A percentile compares a stretch with the other conserved stretches of the same genome.
Conservation (phyloP, 2,113 vertebrate genomes). For the Triplophysa rosa region DNA sequence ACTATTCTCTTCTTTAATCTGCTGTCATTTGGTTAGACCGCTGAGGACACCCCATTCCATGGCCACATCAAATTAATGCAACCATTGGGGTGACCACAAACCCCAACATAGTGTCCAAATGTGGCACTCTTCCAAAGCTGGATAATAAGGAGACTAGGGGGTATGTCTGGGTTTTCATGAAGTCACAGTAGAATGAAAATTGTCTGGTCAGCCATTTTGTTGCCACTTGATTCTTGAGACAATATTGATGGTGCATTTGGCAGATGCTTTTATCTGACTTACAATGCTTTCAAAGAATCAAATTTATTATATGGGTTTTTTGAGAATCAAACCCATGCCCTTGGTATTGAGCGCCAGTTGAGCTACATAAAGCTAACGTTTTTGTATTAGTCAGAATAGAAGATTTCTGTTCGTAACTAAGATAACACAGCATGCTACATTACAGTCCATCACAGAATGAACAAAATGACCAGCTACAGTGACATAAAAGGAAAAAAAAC, state of each 20-base stretch:
- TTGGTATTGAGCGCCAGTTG: too few species aligned
- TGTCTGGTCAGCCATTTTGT: slow-evolving; percentile 15
- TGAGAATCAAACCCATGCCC: too few species aligned
- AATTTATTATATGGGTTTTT: too few species aligned
- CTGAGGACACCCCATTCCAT: slow-evolving; percentile 1
- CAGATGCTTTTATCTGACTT: too few species aligned
- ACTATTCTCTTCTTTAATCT: neutral
- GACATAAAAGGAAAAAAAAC: neutral
- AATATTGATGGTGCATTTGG: too few species aligned
- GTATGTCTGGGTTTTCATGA: slow-evolving; percentile 14
- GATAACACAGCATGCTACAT: neutral
- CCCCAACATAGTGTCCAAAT: slow-evolving; percentile 1
- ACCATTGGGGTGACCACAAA: slow-evolving; percentile 25
- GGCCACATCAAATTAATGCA: slow-evolving; percentile 33
- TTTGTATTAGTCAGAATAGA: neutral
- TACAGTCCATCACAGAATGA: neutral
- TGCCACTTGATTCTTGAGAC: neutral
- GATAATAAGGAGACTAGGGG: slow-evolving; percentile 41
- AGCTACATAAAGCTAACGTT: neutral
- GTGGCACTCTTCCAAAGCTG: slow-evolving; percentile 15
- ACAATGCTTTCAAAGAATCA: too few species aligned
- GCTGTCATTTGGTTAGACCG: slow-evolving; percentile 2
- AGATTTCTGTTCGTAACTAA: neutral
- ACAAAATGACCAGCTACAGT: neutral
- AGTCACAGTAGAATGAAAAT: neutral